Evolutionary conservation across 2,113 vertebrate genomes (phyloP).

Genomic region (Edolisoma coerulescens): DNA sequence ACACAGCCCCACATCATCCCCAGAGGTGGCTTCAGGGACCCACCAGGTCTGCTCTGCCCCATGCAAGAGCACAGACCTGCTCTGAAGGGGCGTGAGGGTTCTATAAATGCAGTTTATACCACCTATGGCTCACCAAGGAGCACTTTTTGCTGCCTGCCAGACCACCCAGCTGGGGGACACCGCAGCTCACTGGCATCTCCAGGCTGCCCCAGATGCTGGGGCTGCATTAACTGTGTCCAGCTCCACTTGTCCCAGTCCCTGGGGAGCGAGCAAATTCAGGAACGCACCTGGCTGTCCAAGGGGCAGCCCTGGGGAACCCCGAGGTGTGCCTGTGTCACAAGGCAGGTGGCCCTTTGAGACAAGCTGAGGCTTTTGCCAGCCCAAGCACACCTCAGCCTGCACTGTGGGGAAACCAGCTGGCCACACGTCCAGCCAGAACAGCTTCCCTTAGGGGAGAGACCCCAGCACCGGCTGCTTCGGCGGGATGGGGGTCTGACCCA

Average conservation of each 20-base stretch:
- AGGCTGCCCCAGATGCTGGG: background rate
- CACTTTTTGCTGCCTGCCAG: background rate
- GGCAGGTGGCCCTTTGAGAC: background rate
- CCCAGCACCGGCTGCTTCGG: background rate
- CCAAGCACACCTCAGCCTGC: rapidly evolving
- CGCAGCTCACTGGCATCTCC: background rate
- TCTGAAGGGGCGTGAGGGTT: background rate
- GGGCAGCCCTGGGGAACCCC: background rate
- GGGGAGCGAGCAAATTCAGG: rapidly evolving
- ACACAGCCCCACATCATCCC: background rate
- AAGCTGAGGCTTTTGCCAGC: background rate
- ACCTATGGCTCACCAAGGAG: background rate
- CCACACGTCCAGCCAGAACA: background rate
- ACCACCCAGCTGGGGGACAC: background rate
- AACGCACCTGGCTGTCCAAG: background rate
- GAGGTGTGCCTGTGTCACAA: background rate
- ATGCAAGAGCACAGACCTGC: background rate
- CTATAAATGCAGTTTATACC: background rate
- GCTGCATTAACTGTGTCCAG: background rate
- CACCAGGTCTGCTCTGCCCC: background rate
- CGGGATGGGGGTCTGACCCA: background rate
- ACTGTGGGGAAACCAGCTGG: rapidly evolving
- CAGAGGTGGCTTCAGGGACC: background rate
- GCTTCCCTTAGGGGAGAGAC: rapidly evolving
- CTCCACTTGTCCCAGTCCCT: background rate